Evolutionary conservation across 2,113 vertebrate species (phyloP), one percentile per base, ranked within the genome.

Genomic region (Aythya baeri): DNA sequence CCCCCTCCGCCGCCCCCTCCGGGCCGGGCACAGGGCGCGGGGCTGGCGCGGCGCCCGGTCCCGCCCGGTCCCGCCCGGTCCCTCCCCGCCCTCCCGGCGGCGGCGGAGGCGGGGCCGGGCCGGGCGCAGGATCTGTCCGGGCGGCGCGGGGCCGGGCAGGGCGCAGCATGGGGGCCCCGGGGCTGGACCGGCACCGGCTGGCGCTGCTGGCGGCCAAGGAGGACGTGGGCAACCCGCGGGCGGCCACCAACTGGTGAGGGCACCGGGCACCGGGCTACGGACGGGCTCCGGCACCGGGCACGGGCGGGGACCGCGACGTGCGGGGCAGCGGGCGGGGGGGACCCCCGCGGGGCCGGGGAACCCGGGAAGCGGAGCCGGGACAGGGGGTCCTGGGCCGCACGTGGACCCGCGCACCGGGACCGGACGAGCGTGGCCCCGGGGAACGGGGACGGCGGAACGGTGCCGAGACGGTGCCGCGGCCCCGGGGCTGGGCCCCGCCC

Each of bases 181-280:
- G 98, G 97, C 97, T 98, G 97, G 98, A 98, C 95, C 98, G 98
- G 96, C 98, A 98, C 97, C 97, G 97, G 96, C 93, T 98, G 96
- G 98, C 98, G 66, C 97, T 98, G 96, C 97, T 98, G 90, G 98
- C 98, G 49, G 98, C 98, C 68, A 98, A 98, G 93, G 98, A 98
- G 95, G 98, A 99, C 97, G 98, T 98, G 94, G 94, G 98, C 54
- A 98, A 98, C 96, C 97, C 97, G 20, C 97, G 98, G 8, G 98
- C 98, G 36, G 98, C 98, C 75, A 98, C 98, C 84, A 98, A 98
- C 97, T 99, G 98, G 98, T 99, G 98, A 97, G 84, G 38, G 43
- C 43, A 44, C 43, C 43, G 43, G 43, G 43, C 43, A 43, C 43
- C 43, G 43, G 41, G 43, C 43, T 38, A 43, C 43, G 38, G 38